Evolutionary conservation across 2,888 invertebrate genomes (phyloP).

Genomic region (Trichacis sp.): DNA sequence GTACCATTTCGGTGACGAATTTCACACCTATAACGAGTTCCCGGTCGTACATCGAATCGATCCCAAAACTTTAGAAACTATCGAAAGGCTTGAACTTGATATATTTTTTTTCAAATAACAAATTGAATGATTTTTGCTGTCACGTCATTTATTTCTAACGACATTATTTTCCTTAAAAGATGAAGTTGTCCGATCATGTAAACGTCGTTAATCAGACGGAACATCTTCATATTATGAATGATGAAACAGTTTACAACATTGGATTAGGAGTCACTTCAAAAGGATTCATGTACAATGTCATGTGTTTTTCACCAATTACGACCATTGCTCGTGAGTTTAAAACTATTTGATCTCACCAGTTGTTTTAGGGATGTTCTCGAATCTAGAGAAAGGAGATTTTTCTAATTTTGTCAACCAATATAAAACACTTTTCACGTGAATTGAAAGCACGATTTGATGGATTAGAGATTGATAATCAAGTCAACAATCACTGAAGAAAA

Average conservation of each 20-base stretch:
- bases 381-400: too few relatives aligned
- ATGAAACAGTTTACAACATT: slow-evolving; percentile 84
- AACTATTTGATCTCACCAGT: too few relatives aligned
- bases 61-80: slow-evolving; percentile 82
- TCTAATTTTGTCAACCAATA: too few relatives aligned
- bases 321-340: slow-evolving; percentile 42
- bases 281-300: slow-evolving; percentile 78
- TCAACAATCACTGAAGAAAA: too few relatives aligned
- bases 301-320: slow-evolving; percentile 75
- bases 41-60: slow-evolving; percentile 86
- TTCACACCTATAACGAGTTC: slow-evolving; percentile 88
- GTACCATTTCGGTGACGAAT: slow-evolving; percentile 89
- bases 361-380: too few relatives aligned
- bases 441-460: too few relatives aligned
- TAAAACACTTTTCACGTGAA: too few relatives aligned
- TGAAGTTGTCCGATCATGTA: slow-evolving; percentile 75
- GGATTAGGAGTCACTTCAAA: slow-evolving; percentile 78
- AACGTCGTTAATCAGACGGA: slow-evolving; percentile 85
- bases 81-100: slow-evolving; percentile 75
- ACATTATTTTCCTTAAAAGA: too few relatives aligned
- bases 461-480: too few relatives aligned
- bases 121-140: too few relatives aligned
- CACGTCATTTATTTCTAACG: too few relatives aligned
- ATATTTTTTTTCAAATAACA: too few relatives aligned
- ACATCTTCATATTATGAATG: slow-evolving; percentile 85